phyloP scores from a whole-genome alignment of 2,113 vertebrate genomes.

The rat (Rattus norvegicus) region GRCr8 NC_086020.1:243432501-243433000 shows the following conservation, averaged over 20 bases:
- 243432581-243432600: neutral
- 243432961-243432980: neutral
- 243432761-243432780: conserved; percentile 23
- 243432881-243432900: neutral
- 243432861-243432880: neutral
- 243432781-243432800: neutral
- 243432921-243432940: neutral
- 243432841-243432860: neutral
- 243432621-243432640: neutral
- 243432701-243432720: conserved; percentile 28
- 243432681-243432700: conserved; percentile 14
- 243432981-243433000: neutral
- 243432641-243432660: conserved; percentile 11
- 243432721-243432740: conserved; percentile 31
- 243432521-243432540: neutral
- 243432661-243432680: conserved; percentile 11
- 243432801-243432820: neutral
- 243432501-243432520: too few species aligned
- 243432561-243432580: neutral
- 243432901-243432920: neutral
- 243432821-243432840: too few species aligned
- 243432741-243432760: neutral
- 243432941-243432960: neutral
- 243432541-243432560: neutral
- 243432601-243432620: conserved; percentile 19